Evolutionary conservation across 1,140 invertebrate genomes (phyloP).

Genomic region (Parasteatoda tepidariorum): DNA sequence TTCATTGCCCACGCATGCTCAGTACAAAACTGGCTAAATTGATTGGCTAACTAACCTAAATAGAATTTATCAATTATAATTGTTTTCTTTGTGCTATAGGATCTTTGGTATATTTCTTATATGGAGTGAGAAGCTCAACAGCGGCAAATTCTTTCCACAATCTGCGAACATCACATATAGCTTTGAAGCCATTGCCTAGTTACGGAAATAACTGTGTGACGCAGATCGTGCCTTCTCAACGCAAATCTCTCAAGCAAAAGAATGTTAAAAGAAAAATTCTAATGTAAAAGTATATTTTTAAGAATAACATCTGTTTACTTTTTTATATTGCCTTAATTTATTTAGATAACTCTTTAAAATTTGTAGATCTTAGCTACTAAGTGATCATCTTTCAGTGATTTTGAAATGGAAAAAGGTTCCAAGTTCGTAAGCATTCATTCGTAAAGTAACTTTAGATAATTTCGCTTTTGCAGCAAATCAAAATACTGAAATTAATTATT

Average conservation of each 20-base stretch:
- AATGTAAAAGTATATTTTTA: not conserved
- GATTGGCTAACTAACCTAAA: too few relatives aligned
- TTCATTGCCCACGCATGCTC: too few relatives aligned
- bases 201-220: constrained; percentile 45
- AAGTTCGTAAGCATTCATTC: not conserved
- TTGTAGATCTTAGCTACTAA: too few relatives aligned
- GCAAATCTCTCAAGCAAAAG: not conserved
- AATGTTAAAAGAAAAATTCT: not conserved
- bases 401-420: not conserved
- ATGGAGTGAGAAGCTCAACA: constrained; percentile 30
- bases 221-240: constrained; percentile 36
- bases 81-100: not conserved
- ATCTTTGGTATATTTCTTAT: constrained; percentile 19
- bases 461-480: not conserved
- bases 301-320: not conserved
- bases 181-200: constrained; percentile 23
- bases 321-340: not conserved
- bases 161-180: constrained; percentile 18
- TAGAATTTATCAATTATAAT: too few relatives aligned
- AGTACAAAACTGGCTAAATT: too few relatives aligned
- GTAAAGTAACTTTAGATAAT: not conserved
- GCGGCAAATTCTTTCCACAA: constrained; percentile 52
- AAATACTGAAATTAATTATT: too few relatives aligned
- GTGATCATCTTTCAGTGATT: not conserved
- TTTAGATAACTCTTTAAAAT: too few relatives aligned